Evolutionary conservation across 2,113 vertebrate genomes (phyloP).

Genomic region (Tautogolabrus adspersus): DNA sequence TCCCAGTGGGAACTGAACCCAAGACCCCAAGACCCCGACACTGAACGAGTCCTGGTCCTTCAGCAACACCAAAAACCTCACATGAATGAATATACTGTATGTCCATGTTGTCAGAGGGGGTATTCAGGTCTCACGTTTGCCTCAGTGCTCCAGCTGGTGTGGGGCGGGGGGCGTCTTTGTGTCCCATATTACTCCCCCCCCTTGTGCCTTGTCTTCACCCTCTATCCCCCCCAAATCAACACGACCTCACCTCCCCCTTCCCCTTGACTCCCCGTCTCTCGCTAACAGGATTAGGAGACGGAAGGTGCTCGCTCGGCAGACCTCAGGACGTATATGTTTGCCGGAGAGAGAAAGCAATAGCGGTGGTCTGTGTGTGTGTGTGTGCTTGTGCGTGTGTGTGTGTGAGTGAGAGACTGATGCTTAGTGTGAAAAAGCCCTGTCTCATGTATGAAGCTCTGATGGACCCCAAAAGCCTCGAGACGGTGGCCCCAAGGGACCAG

Average conservation of each 20-base stretch:
- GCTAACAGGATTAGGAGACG: constrained; percentile 85
- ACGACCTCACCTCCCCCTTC: constrained; percentile 1
- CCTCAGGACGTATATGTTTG: constrained; percentile 56
- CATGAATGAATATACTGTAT: constrained; percentile 43
- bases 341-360: constrained; percentile 26
- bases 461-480: constrained; percentile 57
- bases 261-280: constrained; percentile 47
- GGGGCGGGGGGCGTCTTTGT: constrained; percentile 75
- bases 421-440: constrained; percentile 36
- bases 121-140: constrained; percentile 57
- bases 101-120: constrained; percentile 35
- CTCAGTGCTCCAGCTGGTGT: constrained; percentile 81
- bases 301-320: constrained; percentile 73
- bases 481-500: constrained; percentile 48
- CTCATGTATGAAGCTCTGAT: constrained; percentile 47
- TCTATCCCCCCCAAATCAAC: constrained; percentile 2
- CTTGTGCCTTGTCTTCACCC: constrained; percentile 24
- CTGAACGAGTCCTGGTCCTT: background rate
- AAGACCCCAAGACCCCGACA: background rate
- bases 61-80: background rate
- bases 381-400: constrained; percentile 33
- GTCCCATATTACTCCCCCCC: constrained; percentile 48
- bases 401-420: background rate
- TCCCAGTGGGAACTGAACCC: too few species aligned
- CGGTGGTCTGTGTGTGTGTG: constrained; percentile 51